Conservation (phyloP, 2,888 invertebrate genomes). For the Lasioglossum calceatum region DNA sequence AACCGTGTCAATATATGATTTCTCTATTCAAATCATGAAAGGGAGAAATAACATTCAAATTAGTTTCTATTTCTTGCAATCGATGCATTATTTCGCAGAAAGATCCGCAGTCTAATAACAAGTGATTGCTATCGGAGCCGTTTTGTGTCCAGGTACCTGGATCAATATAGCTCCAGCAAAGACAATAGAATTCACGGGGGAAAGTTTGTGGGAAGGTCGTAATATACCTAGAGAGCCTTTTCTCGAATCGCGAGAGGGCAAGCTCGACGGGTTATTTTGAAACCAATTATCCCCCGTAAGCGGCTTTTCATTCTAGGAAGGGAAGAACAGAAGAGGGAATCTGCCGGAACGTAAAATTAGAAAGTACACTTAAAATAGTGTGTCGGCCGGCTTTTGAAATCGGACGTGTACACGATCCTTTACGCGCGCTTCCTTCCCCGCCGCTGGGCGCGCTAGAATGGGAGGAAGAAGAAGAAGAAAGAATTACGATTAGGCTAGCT, state of each 20-base stretch:
- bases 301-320: slow-evolving; percentile 55
- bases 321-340: slow-evolving; percentile 34
- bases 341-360: slow-evolving; percentile 63
- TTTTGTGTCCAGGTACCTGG: neutral
- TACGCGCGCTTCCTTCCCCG: slow-evolving; percentile 38
- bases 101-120: too few species aligned
- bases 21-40: too few species aligned
- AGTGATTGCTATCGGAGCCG: neutral
- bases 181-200: neutral
- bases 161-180: neutral
- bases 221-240: neutral
- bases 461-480: slow-evolving; percentile 15
- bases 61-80: too few species aligned
- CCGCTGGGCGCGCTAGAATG: neutral
- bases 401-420: slow-evolving; percentile 43
- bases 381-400: slow-evolving; percentile 54
- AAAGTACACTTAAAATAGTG: slow-evolving; percentile 64
- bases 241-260: neutral
- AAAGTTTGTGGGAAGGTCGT: neutral
- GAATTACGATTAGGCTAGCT: slow-evolving; percentile 48
- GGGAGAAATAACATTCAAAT: too few species aligned
- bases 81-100: too few species aligned
- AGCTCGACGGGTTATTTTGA: slow-evolving; percentile 54
- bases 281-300: slow-evolving; percentile 57
- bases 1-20: too few species aligned